Evolutionary conservation across 2,113 vertebrate species (phyloP).

Genomic region (Spea multiplicata): DNA sequence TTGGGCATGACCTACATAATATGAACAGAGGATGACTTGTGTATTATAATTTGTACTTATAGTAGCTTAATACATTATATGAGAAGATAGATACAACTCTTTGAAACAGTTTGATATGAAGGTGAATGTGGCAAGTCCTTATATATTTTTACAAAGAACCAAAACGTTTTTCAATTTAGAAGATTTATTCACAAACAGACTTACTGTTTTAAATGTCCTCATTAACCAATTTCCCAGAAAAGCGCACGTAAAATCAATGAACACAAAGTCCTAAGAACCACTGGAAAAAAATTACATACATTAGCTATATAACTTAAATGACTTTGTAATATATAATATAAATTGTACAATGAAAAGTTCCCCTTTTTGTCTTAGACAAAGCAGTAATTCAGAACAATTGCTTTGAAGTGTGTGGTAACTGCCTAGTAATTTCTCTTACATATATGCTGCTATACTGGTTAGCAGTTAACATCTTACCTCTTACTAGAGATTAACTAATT

Average conservation of each 20-base stretch:
- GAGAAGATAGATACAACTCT: too few relatives aligned
- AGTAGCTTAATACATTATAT: too few relatives aligned
- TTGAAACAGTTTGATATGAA: not conserved
- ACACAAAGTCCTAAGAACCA: slow-evolving; percentile 44
- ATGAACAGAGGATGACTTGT: too few relatives aligned
- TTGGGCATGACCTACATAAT: too few relatives aligned
- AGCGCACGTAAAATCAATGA: slow-evolving; percentile 45
- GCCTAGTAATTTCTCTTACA: slow-evolving; percentile 35
- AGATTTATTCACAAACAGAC: slow-evolving; percentile 42
- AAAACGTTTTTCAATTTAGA: slow-evolving; percentile 24
- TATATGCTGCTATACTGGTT: slow-evolving; percentile 39
- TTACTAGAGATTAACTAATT: slow-evolving; percentile 43
- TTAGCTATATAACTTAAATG: slow-evolving; percentile 29
- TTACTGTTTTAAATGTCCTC: slow-evolving; percentile 43
- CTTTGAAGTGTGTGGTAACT: slow-evolving; percentile 30
- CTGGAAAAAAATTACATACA: slow-evolving; percentile 44
- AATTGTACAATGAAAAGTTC: slow-evolving; percentile 17
- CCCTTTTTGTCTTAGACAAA: slow-evolving; percentile 36
- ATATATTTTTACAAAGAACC: slow-evolving; percentile 10
- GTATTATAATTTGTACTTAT: too few relatives aligned
- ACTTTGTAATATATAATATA: slow-evolving; percentile 39
- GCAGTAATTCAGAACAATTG: slow-evolving; percentile 33
- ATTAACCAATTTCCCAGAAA: slow-evolving; percentile 47
- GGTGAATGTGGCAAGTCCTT: not conserved
- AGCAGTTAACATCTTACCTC: slow-evolving; percentile 40